Evolutionary conservation across 92 coral and sea anemone genomes (phyloP), one percentile per base, ranked within the genome.

Genomic region (Nematostella vectensis): DNA sequence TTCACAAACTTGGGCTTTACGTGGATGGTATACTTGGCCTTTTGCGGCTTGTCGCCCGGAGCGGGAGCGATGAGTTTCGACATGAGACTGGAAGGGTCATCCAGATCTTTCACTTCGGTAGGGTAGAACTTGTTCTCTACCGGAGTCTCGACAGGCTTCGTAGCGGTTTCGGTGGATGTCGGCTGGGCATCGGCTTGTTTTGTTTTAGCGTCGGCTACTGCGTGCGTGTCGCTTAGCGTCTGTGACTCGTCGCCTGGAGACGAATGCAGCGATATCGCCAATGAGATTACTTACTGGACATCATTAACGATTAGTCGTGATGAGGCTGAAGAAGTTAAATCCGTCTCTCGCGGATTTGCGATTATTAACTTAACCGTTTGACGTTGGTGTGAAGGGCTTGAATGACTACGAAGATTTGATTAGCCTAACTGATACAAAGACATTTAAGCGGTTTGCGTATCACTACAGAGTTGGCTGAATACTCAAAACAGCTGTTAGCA

Each of bases 41-140:
- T 77, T 47, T 75, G 71, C 12, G 95, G 77, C 57, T 79, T 82
- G 3, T 42, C 65, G 13, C 88, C 76, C 18, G 86, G 83, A 18
- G 68, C 80, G 0, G 95, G 95, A 31, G 95, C 95, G 2, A 85
- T 77, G 9, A 85, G 71, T 15, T 85, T 77, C 0, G 95, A 85
- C 21, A 75, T 67, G 2, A 83, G 15, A 23, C 68, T 77, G 18
- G 33, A 55, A 1, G 39, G 48, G 4, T 76, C 78, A 29, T 63
- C 19, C 22, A 84, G 77, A 51, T 75, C 68, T 37, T 72, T 68
- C 31, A 85, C 81, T 36, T 80, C 82, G 43, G 25, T 61, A 1
- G 95, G 95, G 20, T 70, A 43, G 22, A 85, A 51, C 11, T 45
- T 67, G 51, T 67, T 61, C 11, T 50, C 61, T 10, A 28, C n/a